Evolutionary conservation across 2,113 vertebrate species (phyloP), one percentile per base, ranked within the genome.

Genomic region (Pogona vitticeps): DNA sequence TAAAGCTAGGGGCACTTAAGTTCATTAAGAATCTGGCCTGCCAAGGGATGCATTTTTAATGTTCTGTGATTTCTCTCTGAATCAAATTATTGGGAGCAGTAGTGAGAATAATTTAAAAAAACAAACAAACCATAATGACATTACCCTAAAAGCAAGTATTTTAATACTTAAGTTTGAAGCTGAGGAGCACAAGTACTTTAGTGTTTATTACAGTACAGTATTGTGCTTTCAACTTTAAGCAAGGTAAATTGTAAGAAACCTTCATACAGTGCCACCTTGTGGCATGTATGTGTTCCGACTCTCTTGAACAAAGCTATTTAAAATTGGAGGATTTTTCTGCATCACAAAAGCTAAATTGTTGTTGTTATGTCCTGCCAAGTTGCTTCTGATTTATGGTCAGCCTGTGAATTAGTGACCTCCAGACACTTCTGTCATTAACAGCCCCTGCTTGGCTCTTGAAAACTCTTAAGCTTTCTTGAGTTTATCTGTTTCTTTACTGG

Each of bases 211-310:
- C 14, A 63, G 12, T 75, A 20, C 31, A 31, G 10, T 31, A 5
- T 5, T 28, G 4, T 46, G 21, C 20, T 73, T 36, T 61, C 10
- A 31, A 52, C 17, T 80, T 72, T 75, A 26, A 13, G 17, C 78
- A 14, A 12, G n/a, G 17, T 31, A n/a, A n/a, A n/a, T n/a, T n/a
- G n/a, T n/a, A 36, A 31, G 77, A 88, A 61, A 13, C 78, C 13
- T 52, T 31, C 76, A 56, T 52, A 76, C 80, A 67, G 33, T 33
- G 68, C 68, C 86, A 70, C 13, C 81, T 58, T 85, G 18, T 87
- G 72, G 83, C 8, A 70, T 15, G 52, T 3, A 5, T 3, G 31
- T 2, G 10, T 77, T 88, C 3, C 42, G 20, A 1, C 40, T 88
- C 77, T 59, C 42, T 73, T 59, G 42, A 46, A 67, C 17, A 38